These are phyloP conservation scores for Bombus huntii DNA, from an alignment of 1,140 invertebrate species.

Conservation along the genomic window DNA sequence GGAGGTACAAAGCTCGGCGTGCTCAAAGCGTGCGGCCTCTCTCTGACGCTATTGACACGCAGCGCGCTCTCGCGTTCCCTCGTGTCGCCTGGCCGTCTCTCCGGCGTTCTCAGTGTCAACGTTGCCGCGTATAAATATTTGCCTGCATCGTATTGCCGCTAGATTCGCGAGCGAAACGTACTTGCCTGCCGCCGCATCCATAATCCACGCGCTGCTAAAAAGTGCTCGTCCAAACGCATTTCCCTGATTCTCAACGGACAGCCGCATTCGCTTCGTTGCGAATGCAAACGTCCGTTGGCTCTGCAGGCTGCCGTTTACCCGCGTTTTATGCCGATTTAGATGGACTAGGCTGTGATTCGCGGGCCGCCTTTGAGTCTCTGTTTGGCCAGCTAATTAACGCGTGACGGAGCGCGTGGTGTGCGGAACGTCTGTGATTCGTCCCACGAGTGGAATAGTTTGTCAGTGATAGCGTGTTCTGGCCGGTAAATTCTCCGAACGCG, in stretches of 20 bases:
- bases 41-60: slow-evolving; percentile 31
- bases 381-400: too few species aligned
- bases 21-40: slow-evolving; percentile 17
- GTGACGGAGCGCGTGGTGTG: too few species aligned
- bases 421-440: too few species aligned
- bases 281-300: not conserved
- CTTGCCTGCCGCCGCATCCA: not conserved
- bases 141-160: not conserved
- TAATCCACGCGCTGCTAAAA: not conserved
- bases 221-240: not conserved
- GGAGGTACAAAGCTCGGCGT: slow-evolving; percentile 9
- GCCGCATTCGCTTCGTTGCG: not conserved
- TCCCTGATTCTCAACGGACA: not conserved
- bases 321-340: not conserved
- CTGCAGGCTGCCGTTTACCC: not conserved
- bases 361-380: too few species aligned
- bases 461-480: too few species aligned
- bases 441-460: too few species aligned
- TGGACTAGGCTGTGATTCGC: too few species aligned
- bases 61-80: not conserved
- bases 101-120: slow-evolving; percentile 21
- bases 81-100: not conserved
- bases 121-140: slow-evolving; percentile 37
- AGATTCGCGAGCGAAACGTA: slow-evolving; percentile 19
- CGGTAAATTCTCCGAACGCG: too few species aligned